Evolutionary conservation across 2,797 vertebrate species (phyloP).

Genomic region (Sparidentex hasta): DNA sequence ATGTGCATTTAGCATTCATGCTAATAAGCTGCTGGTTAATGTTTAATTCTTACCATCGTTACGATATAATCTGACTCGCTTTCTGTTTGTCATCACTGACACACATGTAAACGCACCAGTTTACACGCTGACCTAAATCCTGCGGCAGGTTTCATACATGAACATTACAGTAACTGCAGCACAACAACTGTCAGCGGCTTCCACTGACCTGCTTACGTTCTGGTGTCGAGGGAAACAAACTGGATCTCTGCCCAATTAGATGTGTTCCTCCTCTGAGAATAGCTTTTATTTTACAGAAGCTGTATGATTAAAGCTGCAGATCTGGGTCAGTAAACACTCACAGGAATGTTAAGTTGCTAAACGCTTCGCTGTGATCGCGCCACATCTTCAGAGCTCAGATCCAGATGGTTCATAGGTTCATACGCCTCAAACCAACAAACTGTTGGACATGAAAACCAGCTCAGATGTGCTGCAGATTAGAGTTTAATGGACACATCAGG

Average conservation of each 20-base stretch:
- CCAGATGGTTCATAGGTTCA: not conserved
- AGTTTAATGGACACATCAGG: not conserved
- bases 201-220: constrained; percentile 23
- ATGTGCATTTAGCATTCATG: too few relatives aligned
- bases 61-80: too few relatives aligned
- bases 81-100: not conserved
- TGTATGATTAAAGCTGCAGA: constrained; percentile 49
- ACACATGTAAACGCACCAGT: not conserved
- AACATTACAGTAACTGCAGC: not conserved
- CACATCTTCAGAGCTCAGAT: constrained; percentile 10
- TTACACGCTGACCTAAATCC: constrained; percentile 3
- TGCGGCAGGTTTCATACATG: not conserved
- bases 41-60: too few relatives aligned
- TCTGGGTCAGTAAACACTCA: constrained; percentile 44
- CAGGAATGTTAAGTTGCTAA: constrained; percentile 8
- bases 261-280: constrained; percentile 32
- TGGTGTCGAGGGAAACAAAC: constrained; percentile 19
- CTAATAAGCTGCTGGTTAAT: too few relatives aligned
- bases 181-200: not conserved
- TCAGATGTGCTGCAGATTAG: not conserved
- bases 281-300: constrained; percentile 45
- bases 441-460: not conserved
- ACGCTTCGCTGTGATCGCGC: constrained; percentile 16
- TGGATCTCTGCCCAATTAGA: constrained; percentile 36
- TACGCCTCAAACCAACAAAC: not conserved